phyloP scores from a whole-genome alignment of 2,797 vertebrate species.

The Antennarius maculatus region DNA sequence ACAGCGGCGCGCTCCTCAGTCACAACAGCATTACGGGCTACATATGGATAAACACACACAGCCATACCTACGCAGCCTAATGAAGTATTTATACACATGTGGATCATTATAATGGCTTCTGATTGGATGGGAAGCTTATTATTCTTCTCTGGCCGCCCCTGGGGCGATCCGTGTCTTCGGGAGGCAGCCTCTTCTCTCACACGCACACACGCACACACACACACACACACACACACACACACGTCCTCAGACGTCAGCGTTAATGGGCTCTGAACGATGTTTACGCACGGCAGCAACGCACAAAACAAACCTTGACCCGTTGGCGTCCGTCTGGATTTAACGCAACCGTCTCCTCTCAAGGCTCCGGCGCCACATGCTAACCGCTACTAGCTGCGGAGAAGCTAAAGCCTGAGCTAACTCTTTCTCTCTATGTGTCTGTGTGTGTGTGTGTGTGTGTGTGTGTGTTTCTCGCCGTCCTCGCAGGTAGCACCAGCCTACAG shows the following conservation, averaged over 20 bases:
- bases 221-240: too few species aligned
- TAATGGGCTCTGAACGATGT: constrained; percentile 63
- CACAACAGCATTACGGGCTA: constrained; percentile 58
- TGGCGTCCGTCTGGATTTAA: constrained; percentile 69
- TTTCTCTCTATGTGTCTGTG: constrained; percentile 7
- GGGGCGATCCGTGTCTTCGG: constrained; percentile 64
- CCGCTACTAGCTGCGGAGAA: not conserved
- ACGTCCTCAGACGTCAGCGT: constrained; percentile 63
- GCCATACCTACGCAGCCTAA: constrained; percentile 14
- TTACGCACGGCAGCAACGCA: constrained; percentile 31
- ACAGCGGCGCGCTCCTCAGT: constrained; percentile 39
- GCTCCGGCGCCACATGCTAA: constrained; percentile 13
- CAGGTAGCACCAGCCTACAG: constrained; percentile 63
- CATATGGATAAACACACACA: constrained; percentile 16
- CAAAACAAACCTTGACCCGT: constrained; percentile 75
- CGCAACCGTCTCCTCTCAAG: constrained; percentile 20
- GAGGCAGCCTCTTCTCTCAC: constrained; percentile 44
- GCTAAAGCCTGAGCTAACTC: not conserved
- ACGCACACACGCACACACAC: too few species aligned
- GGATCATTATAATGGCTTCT: constrained; percentile 32
- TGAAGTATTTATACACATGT: constrained; percentile 51
- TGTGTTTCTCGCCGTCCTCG: constrained; percentile 56
- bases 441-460: not conserved
- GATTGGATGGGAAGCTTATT: constrained; percentile 44
- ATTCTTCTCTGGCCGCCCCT: constrained; percentile 50